Base-by-base conservation (phyloP, 2,888 invertebrate species). In the Eumerus sabulonum region DNA sequence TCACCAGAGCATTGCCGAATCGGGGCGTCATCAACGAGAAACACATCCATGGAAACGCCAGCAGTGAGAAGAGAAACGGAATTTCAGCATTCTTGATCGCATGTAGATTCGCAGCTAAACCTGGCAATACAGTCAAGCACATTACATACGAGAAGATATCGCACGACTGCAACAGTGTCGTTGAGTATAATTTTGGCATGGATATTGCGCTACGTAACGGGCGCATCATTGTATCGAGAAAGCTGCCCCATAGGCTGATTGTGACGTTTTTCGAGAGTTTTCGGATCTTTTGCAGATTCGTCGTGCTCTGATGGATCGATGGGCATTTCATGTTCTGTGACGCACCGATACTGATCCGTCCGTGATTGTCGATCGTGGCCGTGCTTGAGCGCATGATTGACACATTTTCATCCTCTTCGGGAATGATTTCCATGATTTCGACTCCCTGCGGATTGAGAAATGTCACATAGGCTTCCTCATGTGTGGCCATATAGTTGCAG, bases 1-100 rank as follows among this genome's bases (percentile, higher is more conserved):
- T 88, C 62, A 85, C 85, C 3, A 88, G 84, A 7, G 86, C 87
- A 36, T 66, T 85, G 0, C 88, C 88, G 67, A 88, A 88, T 9
- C 88, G 86, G 1, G 89, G 88, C 17, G 88, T 88, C 89, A 88
- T 88, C 82, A 88, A 82, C 0, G 88, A 87, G 73, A 88, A 88
- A 82, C 88, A 88, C 88, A 88, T 89, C 88, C 88, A 88, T 0
- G 88, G 88, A 68, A 88, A 88, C n/a, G 89, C 88, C n/a, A 88
- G 82, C 60, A 88, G 77, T 0, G 88, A 88, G 77, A 87, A 89
- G 12, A 88, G 83, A 67, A 88, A 88, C 9, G 88, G 88, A 56
- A 88, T 88, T 77, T 88, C 88, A 1, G 88, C 89, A 67, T 86
- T 87, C 63, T 88, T 88, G n/a, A 88, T 83, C 1, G 87, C 86